Conservation (phyloP, 2,888 invertebrate genomes). For the Cancer borealis region DNA sequence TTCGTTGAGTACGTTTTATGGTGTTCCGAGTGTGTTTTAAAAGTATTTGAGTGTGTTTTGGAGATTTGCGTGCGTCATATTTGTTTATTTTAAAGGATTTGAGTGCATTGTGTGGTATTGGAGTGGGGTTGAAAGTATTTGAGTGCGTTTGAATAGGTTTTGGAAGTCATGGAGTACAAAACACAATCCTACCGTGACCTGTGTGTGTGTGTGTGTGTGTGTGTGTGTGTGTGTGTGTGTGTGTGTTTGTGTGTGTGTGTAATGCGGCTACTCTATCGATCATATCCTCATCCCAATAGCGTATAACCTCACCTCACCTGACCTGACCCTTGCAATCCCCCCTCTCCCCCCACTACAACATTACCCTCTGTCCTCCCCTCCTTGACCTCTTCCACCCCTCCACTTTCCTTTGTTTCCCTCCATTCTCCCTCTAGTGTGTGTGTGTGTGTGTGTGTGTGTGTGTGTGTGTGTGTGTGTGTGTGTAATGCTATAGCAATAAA, state of each 20-base stretch:
- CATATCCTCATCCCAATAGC: not conserved
- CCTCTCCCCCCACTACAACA: not conserved
- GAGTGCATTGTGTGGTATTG: too few relatives aligned
- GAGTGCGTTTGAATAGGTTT: too few relatives aligned
- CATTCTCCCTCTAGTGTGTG: not conserved
- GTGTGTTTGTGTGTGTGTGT: not conserved
- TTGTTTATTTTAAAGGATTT: too few relatives aligned
- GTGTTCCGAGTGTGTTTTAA: too few relatives aligned
- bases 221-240: constrained; percentile 47
- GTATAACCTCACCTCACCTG: not conserved
- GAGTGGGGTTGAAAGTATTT: too few relatives aligned
- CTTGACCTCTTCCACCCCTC: not conserved
- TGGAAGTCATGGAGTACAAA: not conserved
- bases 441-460: too few relatives aligned
- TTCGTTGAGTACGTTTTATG: too few relatives aligned
- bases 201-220: constrained; percentile 43
- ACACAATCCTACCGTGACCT: not conserved
- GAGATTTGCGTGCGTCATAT: too few relatives aligned
- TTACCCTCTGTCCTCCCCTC: not conserved
- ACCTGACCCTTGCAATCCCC: not conserved
- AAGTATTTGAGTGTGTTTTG: too few relatives aligned
- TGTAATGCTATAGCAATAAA: too few relatives aligned
- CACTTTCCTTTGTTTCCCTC: not conserved
- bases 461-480: too few relatives aligned
- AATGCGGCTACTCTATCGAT: constrained; percentile 14